A percentile compares a stretch with the other conserved stretches of the same genome.
Conservation (phyloP, 2,797 vertebrate species). For the Xenentodon cancila region DNA sequence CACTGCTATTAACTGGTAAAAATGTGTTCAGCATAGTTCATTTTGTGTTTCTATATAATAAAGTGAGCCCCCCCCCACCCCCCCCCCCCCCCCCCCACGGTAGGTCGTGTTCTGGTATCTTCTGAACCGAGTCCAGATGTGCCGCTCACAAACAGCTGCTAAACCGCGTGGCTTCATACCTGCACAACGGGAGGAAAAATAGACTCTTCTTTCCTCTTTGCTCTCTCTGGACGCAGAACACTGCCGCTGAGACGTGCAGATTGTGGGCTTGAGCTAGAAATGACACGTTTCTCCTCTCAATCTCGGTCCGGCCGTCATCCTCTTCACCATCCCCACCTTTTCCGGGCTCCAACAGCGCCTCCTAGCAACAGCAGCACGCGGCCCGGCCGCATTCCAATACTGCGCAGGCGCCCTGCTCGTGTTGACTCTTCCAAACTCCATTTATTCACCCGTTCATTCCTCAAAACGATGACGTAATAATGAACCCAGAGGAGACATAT, state of each 20-base stretch:
- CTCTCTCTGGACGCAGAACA: not conserved
- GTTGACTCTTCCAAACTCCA: too few relatives aligned
- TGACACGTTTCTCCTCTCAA: constrained; percentile 21
- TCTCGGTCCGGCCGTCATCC: constrained; percentile 48
- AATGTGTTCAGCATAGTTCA: too few relatives aligned
- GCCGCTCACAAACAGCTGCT: constrained; percentile 1
- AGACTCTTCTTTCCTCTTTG: not conserved
- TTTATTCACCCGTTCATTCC: too few relatives aligned
- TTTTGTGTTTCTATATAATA: not conserved
- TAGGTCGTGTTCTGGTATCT: not conserved
- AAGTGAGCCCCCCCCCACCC: too few relatives aligned
- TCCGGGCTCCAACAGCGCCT: constrained; percentile 78
- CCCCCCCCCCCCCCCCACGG: too few relatives aligned
- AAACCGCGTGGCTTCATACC: constrained; percentile 55
- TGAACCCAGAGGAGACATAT: too few relatives aligned
- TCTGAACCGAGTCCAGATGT: constrained; percentile 42
- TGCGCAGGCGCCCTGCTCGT: not conserved
- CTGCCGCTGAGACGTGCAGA: not conserved
- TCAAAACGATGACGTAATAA: too few relatives aligned
- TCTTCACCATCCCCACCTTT: constrained; percentile 40
- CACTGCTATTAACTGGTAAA: too few relatives aligned
- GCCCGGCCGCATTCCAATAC: constrained; percentile 49
- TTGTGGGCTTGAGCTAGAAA: not conserved
- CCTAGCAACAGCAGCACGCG: constrained; percentile 63
- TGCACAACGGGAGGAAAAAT: constrained; percentile 15